Evolutionary conservation across 1,140 invertebrate genomes (phyloP), one percentile per base, ranked within the genome.

Genomic region (Rhagoletis pomonella): DNA sequence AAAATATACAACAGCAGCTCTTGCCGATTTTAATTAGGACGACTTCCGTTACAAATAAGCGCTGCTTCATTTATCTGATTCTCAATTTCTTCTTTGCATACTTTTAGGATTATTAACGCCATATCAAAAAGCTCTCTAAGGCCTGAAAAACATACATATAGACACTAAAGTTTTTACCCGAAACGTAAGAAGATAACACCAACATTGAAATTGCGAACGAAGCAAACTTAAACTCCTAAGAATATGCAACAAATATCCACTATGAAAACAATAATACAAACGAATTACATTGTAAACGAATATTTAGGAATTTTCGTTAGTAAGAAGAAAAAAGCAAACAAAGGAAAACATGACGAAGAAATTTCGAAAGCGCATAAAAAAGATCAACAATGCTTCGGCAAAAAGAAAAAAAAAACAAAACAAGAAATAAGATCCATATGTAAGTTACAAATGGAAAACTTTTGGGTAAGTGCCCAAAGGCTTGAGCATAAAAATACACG

Each of bases 401-500:
- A 47, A 17, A 44, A 47, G 14, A 42, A 47, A 73, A 7, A 55
- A 55, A 5, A 55, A 55, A 5, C 0, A 29, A 29, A 29, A 29
- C 29, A 29, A 29, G 29, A 29, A 29, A 29, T 29, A 29, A 73
- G 7, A n/a, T 47, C 12, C 39, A 47, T 4, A 73, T 17, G 44
- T 47, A 47, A 73, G 39, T 44, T 12, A 44, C 14, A 73, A 44
- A 47, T n/a, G 39, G 12, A 9, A 17, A 73, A 73, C 39, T 14
- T 73, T 73, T 73, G 44, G 10, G 3, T 39, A 3, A 73, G 10
- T 39, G 67, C 67, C 67, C 67, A 73, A 73, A 73, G 67, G 67
- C 67, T 73, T 73, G 44, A 73, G 67, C 1, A 73, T 39, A 73
- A 73, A 55, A 73, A 73, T 73, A 47, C 67, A 47, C 44, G 44